Percentiles rank a stretch among this genome's conserved stretches.
These are phyloP conservation scores for Pelmatolapia mariae DNA, from an alignment of 2,113 vertebrate genomes.

Conservation along the genomic window DNA sequence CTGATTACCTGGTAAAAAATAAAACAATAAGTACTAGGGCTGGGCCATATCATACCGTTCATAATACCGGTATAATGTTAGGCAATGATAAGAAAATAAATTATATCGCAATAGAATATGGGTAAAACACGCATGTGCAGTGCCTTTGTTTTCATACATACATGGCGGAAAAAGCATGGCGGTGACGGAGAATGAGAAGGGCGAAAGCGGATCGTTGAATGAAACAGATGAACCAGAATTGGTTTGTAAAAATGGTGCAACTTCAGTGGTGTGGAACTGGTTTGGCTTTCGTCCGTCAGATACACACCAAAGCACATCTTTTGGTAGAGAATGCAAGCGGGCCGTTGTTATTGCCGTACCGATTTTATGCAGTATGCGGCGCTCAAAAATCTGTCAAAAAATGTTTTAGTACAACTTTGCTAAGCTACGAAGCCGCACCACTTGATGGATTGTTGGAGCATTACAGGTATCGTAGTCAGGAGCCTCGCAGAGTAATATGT, in stretches of 20 bases:
- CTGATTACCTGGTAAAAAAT: neutral
- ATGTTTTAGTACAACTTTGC: neutral
- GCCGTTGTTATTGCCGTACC: neutral
- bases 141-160: neutral
- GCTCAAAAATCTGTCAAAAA: neutral
- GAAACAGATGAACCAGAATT: neutral
- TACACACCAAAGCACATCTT: neutral
- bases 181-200: neutral
- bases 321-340: neutral
- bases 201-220: neutral
- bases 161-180: neutral
- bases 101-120: neutral
- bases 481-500: neutral
- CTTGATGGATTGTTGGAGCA: neutral
- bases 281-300: neutral
- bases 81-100: neutral
- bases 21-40: neutral
- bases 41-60: neutral
- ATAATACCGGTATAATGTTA: neutral
- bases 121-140: neutral
- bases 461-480: neutral
- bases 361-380: neutral
- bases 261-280: neutral
- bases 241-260: neutral
- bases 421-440: neutral